Conservation (phyloP, 2,888 invertebrate species). For the Drosophila pseudotakahashii region DNA sequence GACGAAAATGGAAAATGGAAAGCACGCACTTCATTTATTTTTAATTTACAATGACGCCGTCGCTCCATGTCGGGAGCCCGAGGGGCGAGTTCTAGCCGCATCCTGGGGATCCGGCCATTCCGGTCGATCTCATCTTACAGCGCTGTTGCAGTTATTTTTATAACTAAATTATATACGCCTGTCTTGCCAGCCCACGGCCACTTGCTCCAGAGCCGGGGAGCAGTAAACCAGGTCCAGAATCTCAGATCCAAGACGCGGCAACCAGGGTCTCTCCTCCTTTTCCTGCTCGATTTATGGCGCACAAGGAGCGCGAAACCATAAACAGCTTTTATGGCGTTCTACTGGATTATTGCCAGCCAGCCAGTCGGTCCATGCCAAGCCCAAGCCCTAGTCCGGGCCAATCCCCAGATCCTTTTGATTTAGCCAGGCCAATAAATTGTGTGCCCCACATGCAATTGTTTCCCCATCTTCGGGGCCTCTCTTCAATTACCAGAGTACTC, state of each 20-base stretch:
- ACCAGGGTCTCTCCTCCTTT: conserved; percentile 50
- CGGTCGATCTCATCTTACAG: conserved; percentile 75
- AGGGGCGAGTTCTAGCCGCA: conserved; percentile 31
- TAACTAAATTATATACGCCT: conserved; percentile 83
- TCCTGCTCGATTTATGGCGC: conserved; percentile 77
- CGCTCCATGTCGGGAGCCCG: conserved; percentile 56
- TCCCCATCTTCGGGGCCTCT: conserved; percentile 22
- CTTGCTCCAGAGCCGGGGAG: conserved; percentile 14
- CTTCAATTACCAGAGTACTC: conserved; percentile 57
- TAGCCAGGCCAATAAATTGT: conserved; percentile 70
- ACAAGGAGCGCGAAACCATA: conserved; percentile 83
- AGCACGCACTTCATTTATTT: conserved; percentile 77
- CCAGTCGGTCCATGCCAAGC: conserved; percentile 28
- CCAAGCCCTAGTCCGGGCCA: conserved; percentile 36
- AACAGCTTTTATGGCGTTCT: conserved; percentile 83
- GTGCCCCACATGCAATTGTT: conserved; percentile 69
- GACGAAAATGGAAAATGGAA: conserved; percentile 47
- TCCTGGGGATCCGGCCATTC: conserved; percentile 43
- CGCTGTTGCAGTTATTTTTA: conserved; percentile 81
- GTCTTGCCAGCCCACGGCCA: conserved; percentile 49
- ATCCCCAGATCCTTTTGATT: conserved; percentile 60
- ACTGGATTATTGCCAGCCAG: conserved; percentile 77
- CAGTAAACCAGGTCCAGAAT: conserved; percentile 6
- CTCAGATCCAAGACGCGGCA: conserved; percentile 29
- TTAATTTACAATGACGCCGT: conserved; percentile 80